These are phyloP conservation scores for Cecropterus lyciades DNA, from an alignment of 1,140 invertebrate species.

Conservation along the genomic window DNA sequence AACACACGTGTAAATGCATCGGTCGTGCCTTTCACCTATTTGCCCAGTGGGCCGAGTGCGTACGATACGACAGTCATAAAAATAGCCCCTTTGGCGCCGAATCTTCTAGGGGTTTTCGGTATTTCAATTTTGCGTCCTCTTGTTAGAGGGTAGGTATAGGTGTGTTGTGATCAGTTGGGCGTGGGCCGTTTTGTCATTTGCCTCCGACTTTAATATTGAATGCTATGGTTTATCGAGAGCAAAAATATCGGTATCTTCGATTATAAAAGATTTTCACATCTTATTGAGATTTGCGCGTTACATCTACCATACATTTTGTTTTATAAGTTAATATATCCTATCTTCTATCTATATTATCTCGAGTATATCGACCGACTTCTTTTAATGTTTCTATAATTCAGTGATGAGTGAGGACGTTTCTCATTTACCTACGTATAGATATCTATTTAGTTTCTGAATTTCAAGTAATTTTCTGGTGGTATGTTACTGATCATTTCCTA, in stretches of 20 bases:
- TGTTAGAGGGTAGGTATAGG: conserved; percentile 64
- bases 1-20: conserved; percentile 67
- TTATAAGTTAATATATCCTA: neutral
- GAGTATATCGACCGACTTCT: too few relatives aligned
- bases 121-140: conserved; percentile 74
- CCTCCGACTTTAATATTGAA: conserved; percentile 32
- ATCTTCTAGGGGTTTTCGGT: conserved; percentile 73
- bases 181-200: conserved; percentile 30
- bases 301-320: neutral
- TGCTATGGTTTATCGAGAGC: conserved; percentile 19
- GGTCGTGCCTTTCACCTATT: conserved; percentile 63
- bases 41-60: conserved; percentile 77
- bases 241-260: neutral
- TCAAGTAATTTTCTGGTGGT: too few relatives aligned
- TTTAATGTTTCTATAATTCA: too few relatives aligned
- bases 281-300: too few relatives aligned
- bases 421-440: too few relatives aligned
- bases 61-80: conserved; percentile 81
- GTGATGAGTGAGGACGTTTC: too few relatives aligned
- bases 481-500: too few relatives aligned
- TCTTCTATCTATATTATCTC: too few relatives aligned
- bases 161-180: conserved; percentile 42
- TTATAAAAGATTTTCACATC: neutral
- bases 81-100: conserved; percentile 81
- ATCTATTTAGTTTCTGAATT: too few relatives aligned